Evolutionary conservation across 1,140 invertebrate genomes (phyloP).

Genomic region (Coptotermes formosanus): DNA sequence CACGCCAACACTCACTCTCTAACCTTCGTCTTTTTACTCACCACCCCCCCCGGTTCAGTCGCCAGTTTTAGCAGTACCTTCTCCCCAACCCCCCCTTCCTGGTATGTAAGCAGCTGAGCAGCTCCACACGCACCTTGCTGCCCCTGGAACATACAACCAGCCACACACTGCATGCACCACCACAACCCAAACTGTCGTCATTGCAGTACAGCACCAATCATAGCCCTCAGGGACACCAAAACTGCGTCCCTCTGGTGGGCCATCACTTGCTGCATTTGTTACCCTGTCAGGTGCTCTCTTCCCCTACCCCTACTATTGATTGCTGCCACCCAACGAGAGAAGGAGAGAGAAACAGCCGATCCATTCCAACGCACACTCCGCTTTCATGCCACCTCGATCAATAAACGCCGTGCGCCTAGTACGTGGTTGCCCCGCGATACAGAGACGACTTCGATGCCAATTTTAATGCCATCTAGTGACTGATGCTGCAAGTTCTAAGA

Average conservation of each 20-base stretch:
- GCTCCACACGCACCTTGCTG: constrained; percentile 11
- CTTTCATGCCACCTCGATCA: not conserved
- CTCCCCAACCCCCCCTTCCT: not conserved
- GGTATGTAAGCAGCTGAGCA: not conserved
- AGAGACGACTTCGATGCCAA: not conserved
- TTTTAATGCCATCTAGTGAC: not conserved
- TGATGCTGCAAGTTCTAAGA: not conserved
- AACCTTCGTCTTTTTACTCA: not conserved
- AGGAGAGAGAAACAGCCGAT: not conserved
- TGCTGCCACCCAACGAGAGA: not conserved
- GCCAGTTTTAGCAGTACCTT: not conserved
- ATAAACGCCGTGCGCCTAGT: constrained; percentile 2
- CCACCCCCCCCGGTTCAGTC: not conserved
- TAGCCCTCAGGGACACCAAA: not conserved
- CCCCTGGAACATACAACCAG: not conserved
- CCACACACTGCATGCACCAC: constrained; percentile 12
- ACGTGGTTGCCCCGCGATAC: not conserved
- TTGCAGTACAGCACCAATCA: not conserved
- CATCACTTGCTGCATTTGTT: not conserved
- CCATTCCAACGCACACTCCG: constrained; percentile 9
- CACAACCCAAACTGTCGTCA: constrained; percentile 1
- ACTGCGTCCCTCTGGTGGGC: not conserved
- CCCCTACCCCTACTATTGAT: constrained; percentile 4
- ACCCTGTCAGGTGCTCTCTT: not conserved
- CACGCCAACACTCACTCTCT: not conserved